A percentile compares a stretch with the other conserved stretches of the same genome.
These are phyloP conservation scores for Hypolimnas misippus DNA, from an alignment of 2,888 invertebrate species.

Conservation along the genomic window DNA sequence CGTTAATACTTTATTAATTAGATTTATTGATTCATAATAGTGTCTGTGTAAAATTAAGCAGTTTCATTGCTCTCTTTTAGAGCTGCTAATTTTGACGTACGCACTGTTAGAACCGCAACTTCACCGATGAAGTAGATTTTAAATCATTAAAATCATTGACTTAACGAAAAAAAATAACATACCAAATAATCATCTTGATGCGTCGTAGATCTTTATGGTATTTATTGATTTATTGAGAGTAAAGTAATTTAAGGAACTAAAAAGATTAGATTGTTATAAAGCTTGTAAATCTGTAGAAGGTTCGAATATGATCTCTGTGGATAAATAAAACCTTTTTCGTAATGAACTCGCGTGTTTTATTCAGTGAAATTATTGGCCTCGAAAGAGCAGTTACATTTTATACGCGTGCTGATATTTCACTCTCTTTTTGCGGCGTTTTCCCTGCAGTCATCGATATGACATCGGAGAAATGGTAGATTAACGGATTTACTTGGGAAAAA, in stretches of 20 bases:
- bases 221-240: too few species aligned
- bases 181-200: too few species aligned
- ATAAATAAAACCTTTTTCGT: conserved; percentile 28
- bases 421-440: conserved; percentile 25
- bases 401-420: conserved; percentile 23
- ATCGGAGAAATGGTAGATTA: conserved; percentile 1
- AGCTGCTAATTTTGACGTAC: too few species aligned
- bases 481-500: background rate
- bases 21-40: too few species aligned
- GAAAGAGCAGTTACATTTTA: conserved; percentile 33
- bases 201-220: too few species aligned
- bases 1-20: too few species aligned
- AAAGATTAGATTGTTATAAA: background rate
- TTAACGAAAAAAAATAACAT: too few species aligned
- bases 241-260: background rate
- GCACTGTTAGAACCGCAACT: too few species aligned
- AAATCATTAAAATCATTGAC: too few species aligned
- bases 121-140: too few species aligned
- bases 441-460: conserved; percentile 16
- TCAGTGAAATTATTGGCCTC: conserved; percentile 30
- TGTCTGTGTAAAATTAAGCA: too few species aligned
- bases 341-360: conserved; percentile 32
- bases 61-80: too few species aligned
- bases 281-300: conserved; percentile 23
- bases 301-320: conserved; percentile 17